Base-by-base conservation (phyloP, 2,888 invertebrate species). In the Nemoura dubitans region DNA sequence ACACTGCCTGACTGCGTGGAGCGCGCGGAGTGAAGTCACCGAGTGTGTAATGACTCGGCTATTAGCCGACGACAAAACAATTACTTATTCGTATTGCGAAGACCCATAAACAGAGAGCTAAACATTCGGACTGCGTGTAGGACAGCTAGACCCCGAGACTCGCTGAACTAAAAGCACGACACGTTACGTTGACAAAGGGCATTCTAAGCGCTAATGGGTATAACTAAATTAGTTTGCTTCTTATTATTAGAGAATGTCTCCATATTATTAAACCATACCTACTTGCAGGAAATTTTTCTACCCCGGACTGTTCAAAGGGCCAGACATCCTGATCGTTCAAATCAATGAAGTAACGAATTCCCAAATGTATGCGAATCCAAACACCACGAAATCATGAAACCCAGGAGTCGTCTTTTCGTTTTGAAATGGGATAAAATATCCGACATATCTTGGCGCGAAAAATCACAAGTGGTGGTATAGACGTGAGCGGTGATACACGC, bases 11-110 rank as follows among this genome's bases (percentile, higher is more conserved):
- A 59, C 59, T 59, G 59, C 59, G 59, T 59, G 59, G 59, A 59
- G 59, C 59, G 14, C 59, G 14, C 16, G 2, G 59, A 7, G 59
- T 59, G 59, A 59, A 59, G 59, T 59, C 59, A 59, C 59, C 59
- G 14, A 59, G 59, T 59, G 59, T 59, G 59, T 59, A 59, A 59
- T 59, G 59, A 59, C 59, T 59, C 59, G 59, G 59, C 59, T 59
- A 59, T 59, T 59, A 59, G 59, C 59, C 59, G 59, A 21, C 59
- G 59, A 59, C 59, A 59, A 59, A 59, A 59, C 59, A 59, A 59
- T 59, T 59, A 59, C 59, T 59, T 59, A 59, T 59, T 59, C 59
- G 59, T 21, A 59, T 59, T 59, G 59, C 59, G 59, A 59, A 59
- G 59, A 59, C 59, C 59, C 59, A 59, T 59, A 59, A 59, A 59